Percentiles rank a stretch among this genome's conserved stretches.
phyloP scores from a whole-genome alignment of 2,797 vertebrate species.

The Anas capensis region DNA sequence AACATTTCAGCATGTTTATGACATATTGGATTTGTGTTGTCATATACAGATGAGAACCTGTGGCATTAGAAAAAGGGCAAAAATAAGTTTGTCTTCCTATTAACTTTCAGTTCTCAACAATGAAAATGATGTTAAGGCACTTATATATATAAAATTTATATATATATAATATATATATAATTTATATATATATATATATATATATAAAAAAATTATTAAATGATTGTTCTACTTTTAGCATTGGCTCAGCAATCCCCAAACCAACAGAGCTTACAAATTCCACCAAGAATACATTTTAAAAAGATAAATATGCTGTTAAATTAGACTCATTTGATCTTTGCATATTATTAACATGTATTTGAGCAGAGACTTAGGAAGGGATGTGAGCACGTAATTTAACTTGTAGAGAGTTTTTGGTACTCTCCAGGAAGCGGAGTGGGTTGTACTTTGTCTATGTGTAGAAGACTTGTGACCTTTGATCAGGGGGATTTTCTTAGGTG shows the following conservation, averaged over 20 bases:
- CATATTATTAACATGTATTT: background rate
- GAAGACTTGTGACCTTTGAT: background rate
- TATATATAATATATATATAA: too few relatives aligned
- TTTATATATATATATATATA: too few relatives aligned
- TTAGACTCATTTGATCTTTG: background rate
- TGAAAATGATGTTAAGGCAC: background rate
- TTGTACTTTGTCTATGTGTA: background rate
- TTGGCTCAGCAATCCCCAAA: background rate
- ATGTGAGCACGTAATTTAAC: background rate
- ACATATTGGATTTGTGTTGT: background rate
- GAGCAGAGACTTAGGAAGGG: background rate
- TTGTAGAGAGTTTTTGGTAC: background rate
- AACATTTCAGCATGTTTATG: background rate
- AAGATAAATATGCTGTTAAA: background rate
- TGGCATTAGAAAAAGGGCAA: background rate
- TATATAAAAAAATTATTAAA: background rate
- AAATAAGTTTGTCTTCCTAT: background rate
- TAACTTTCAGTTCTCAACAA: background rate
- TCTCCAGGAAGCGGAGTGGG: background rate
- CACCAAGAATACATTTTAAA: background rate
- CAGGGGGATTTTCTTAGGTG: background rate
- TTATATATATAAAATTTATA: too few relatives aligned
- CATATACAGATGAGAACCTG: background rate
- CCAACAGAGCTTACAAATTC: background rate
- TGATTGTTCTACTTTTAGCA: background rate